These are phyloP conservation scores for Sorex maritimensis DNA, from an alignment of 2,797 vertebrate genomes.

Conservation along the genomic window DNA sequence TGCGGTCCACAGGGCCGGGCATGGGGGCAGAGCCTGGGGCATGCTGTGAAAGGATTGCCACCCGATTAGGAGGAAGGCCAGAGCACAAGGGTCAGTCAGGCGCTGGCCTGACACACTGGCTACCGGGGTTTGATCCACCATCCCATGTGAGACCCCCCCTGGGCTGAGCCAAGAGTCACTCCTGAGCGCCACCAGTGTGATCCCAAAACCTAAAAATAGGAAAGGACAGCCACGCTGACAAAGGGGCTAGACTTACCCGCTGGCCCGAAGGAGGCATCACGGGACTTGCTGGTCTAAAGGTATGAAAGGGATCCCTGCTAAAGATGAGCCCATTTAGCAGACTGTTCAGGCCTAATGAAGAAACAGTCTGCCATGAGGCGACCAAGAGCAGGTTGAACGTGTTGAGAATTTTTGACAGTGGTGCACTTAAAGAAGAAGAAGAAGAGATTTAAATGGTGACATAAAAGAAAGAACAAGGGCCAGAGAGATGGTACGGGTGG, in stretches of 20 bases:
- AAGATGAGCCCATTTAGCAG: constrained; percentile 13
- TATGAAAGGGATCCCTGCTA: not conserved
- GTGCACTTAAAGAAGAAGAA: not conserved
- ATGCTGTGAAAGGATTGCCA: too few species aligned
- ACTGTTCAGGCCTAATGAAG: not conserved
- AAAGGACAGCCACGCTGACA: not conserved
- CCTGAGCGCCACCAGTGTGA: too few species aligned
- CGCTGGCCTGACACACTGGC: too few species aligned
- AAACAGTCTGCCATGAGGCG: not conserved
- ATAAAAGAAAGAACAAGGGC: not conserved
- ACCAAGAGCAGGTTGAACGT: not conserved
- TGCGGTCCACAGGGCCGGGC: not conserved
- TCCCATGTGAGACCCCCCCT: too few species aligned
- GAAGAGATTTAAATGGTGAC: constrained; percentile 11
- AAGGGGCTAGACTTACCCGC: not conserved
- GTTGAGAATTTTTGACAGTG: not conserved
- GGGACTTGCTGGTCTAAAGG: not conserved
- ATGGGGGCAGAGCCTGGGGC: too few species aligned
- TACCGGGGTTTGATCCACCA: too few species aligned
- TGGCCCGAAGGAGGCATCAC: not conserved
- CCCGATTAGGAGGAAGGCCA: too few species aligned
- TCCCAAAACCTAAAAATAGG: too few species aligned
- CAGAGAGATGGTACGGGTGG: too few species aligned
- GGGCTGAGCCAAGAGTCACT: too few species aligned
- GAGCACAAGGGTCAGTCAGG: too few species aligned